Percentiles rank a stretch among this genome's conserved stretches.
Evolutionary conservation across 1,140 invertebrate species (phyloP).

Genomic region (Cydia amplana): DNA sequence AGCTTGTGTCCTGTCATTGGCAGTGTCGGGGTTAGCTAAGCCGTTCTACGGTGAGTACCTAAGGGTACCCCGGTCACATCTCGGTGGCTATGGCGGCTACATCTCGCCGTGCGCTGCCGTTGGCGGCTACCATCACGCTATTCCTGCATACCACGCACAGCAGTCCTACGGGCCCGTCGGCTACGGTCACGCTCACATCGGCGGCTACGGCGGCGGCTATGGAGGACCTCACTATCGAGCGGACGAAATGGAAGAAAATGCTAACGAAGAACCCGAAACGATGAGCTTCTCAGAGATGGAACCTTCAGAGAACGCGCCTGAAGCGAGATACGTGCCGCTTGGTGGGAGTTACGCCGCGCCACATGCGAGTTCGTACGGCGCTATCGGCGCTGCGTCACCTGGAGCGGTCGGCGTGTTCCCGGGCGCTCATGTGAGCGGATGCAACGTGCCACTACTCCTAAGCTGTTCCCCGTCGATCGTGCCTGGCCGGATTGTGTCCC

Average conservation of each 20-base stretch:
- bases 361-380: not conserved
- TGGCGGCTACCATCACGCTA: slow-evolving; percentile 29
- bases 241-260: slow-evolving; percentile 42
- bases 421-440: slow-evolving; percentile 52
- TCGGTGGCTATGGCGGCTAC: slow-evolving; percentile 36
- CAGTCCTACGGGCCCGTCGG: slow-evolving; percentile 34
- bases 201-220: slow-evolving; percentile 41
- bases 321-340: slow-evolving; percentile 39
- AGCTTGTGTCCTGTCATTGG: slow-evolving; percentile 39
- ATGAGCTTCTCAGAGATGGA: slow-evolving; percentile 57
- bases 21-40: slow-evolving; percentile 42
- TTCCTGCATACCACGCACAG: slow-evolving; percentile 36
- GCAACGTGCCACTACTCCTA: slow-evolving; percentile 62
- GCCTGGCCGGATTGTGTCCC: slow-evolving; percentile 46
- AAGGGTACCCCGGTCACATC: slow-evolving; percentile 44
- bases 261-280: slow-evolving; percentile 39
- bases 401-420: slow-evolving; percentile 59
- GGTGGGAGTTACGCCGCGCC: slow-evolving; percentile 40
- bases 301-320: slow-evolving; percentile 44
- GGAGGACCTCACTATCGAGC: slow-evolving; percentile 51
- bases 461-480: slow-evolving; percentile 64
- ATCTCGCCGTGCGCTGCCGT: slow-evolving; percentile 40
- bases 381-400: slow-evolving; percentile 15
- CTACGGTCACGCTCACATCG: not conserved
- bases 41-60: slow-evolving; percentile 37